Base-by-base conservation (phyloP, 2,797 vertebrate species). In the Epinephelus coioides region DNA sequence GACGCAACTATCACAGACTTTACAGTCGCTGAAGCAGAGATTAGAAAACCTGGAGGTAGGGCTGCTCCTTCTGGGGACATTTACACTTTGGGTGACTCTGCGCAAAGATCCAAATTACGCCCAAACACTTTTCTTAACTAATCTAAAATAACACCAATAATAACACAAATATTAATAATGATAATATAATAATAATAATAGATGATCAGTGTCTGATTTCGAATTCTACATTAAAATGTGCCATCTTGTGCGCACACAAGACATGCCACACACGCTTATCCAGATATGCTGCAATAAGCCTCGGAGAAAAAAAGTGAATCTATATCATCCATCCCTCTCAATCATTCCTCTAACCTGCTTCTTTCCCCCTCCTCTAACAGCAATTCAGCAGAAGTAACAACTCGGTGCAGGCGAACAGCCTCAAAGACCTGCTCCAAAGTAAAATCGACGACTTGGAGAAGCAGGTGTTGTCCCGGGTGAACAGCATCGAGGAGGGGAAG, bases 391-490 rank as follows among this genome's bases (percentile, higher is more conserved):
- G 97, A 85, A 97, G 95, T 88, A 99, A 99, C 91, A 96, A 96
- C 90, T 98, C 98, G 21, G 93, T 96, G 89, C 98, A 98, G 91
- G 96, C 96, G 79, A 97, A 95, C 96, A 97, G 96, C 90, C 95
- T 99, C 86, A 98, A 97, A 93, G 97, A 99, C 84, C 94, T 99
- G 78, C 97, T 99, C 81, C 98, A 99, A 88, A 98, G 91, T 90
- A 98, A 98, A 87, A 98, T 99, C 86, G 97, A 99, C 78, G 98
- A 99, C 89, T 86, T 99, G 91, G 98, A 99, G 95, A 96, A 96
- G 94, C 98, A 99, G 91, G 98, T 99, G 70, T 90, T 99, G 92
- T 97, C 97, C 76, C 95, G 98, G 3, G 98, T 99, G 79, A 98
- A 98, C 96, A 97, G 96, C 82, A 93, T 99, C 85, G 98, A 99